phyloP scores from a whole-genome alignment of 2,113 vertebrate genomes.

The Callopanchax toddi region DNA sequence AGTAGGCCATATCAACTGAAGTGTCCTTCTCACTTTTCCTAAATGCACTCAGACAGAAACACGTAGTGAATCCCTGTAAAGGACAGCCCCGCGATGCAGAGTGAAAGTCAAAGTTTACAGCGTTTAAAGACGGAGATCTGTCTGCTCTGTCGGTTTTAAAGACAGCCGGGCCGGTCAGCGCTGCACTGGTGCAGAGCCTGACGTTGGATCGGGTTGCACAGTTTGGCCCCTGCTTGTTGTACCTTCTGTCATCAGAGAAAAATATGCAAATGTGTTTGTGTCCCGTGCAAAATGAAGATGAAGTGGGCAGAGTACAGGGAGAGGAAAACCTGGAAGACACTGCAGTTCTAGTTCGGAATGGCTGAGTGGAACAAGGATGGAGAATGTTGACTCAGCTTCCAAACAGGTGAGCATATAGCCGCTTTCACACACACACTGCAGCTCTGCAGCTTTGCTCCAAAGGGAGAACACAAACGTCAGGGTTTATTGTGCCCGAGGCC shows the following conservation, averaged over 20 bases:
- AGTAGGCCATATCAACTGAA: constrained; percentile 46
- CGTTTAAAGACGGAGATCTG: constrained; percentile 30
- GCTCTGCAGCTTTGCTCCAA: no score
- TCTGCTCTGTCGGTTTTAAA: constrained; percentile 29
- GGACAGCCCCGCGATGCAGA: constrained; percentile 47
- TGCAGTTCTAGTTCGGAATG: constrained; percentile 5
- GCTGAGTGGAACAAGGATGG: constrained; percentile 14
- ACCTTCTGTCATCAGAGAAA: constrained; percentile 65
- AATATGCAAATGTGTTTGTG: constrained; percentile 14
- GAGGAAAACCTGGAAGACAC: constrained; percentile 14
- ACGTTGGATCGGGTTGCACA: constrained; percentile 23
- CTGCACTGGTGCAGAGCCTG: constrained; percentile 50
- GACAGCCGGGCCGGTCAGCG: constrained; percentile 44
- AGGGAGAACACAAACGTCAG: neutral
- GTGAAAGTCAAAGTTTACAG: constrained; percentile 45
- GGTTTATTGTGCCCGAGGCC: no score
- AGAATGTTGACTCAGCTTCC: constrained; percentile 1
- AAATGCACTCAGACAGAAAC: constrained; percentile 66
- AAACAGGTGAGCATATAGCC: neutral
- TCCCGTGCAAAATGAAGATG: constrained; percentile 14
- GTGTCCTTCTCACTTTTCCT: constrained; percentile 45
- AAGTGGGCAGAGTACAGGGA: constrained; percentile 4
- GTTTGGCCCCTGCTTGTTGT: constrained; percentile 52
- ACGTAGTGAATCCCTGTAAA: constrained; percentile 57
- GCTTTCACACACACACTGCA: neutral